Base-by-base conservation (phyloP, 2,888 invertebrate species). In the Coenonympha arcania region DNA sequence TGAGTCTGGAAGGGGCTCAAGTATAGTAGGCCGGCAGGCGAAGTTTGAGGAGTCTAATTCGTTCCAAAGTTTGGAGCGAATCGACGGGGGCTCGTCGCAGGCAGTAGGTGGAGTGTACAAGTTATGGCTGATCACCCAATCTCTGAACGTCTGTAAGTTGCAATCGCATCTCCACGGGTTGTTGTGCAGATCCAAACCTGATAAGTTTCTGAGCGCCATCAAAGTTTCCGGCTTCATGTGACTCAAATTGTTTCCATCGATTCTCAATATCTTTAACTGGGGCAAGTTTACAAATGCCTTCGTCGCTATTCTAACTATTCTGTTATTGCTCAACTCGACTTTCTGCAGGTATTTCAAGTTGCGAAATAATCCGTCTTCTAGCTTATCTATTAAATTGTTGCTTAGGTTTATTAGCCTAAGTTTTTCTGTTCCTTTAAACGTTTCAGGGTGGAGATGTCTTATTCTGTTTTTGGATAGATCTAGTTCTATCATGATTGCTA, bases 161-260 rank as follows among this genome's bases (percentile, higher is more conserved):
- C 96, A 96, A 66, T 96, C 94, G 73, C 96, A 96, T 51, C 92
- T 89, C 96, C 96, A 96, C 0, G 93, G 93, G 73, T 96, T 96
- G 59, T 91, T 91, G 63, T 91, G 90, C 34, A 96, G 81, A 62
- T 92, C 92, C 30, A 96, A 78, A 48, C 93, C 92, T 19, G 90
- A 89, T 50, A 96, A 83, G 67, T 90, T 91, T 37, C 88, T 85
- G 39, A 95, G 78, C 13, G 88, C 88, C 63, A 89, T 87, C 62
- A 94, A 90, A 56, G 91, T 90, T 65, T 91, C 90, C 28, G 90
- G 87, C 55, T 88, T 89, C 68, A 95, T 85, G 47, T 88, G 89
- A 40, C 89, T 91, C 53, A 96, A 79, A 61, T 89, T 89, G 73
- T 96, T 96, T n/a, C 91, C 90, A 58, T 92, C 90, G 57, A 96